Base-by-base conservation (phyloP, 2,888 invertebrate species). In the Epirrhoe tristata region DNA sequence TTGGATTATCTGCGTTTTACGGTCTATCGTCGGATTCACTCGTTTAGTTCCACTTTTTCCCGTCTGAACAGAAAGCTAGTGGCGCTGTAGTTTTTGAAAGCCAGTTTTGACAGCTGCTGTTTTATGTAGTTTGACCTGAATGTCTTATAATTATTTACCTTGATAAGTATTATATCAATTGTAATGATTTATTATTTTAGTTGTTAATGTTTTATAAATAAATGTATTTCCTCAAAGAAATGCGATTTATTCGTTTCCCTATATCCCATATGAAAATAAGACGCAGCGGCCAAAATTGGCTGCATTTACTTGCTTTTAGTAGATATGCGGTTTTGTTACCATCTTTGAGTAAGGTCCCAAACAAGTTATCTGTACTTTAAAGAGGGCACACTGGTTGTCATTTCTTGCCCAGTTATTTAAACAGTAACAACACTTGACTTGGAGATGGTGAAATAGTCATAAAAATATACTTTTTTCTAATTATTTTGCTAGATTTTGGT, bases 211-310 rank as follows among this genome's bases (percentile, higher is more conserved):
- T 48, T 48, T 48, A 14, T 48, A 48, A 48, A 48, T 57, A 16
- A 14, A 46, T 31, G 39, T 43, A 14, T 17, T 39, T 39, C 16
- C 55, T 39, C 5, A 16, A 14, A 12, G 48, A 48, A 48, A 71
- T 48, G 48, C 48, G 48, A 48, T 48, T 48, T 48, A 48, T 48
- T 48, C 7, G 48, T 48, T 16, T 48, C 48, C 48, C 48, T 39
- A 36, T 14, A 48, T 16, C 48, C 48, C 16, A 48, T 16, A 48
- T 48, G 5, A n/a, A n/a, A 8, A 12, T 31, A 1, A 36, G 34
- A 54, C n/a, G 14, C 54, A 34, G 50, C 52, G 24, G 12, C 31
- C 31, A 32, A 50, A 50, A 8, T 24, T 58, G 46, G 24, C 48
- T 48, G 48, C 48, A 16, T 16, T n/a, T 12, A 48, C 16, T 48